Percentiles rank a stretch among this genome's conserved stretches.
phyloP scores from a whole-genome alignment of 2,888 invertebrate genomes.

The Apoda limacodes region DNA sequence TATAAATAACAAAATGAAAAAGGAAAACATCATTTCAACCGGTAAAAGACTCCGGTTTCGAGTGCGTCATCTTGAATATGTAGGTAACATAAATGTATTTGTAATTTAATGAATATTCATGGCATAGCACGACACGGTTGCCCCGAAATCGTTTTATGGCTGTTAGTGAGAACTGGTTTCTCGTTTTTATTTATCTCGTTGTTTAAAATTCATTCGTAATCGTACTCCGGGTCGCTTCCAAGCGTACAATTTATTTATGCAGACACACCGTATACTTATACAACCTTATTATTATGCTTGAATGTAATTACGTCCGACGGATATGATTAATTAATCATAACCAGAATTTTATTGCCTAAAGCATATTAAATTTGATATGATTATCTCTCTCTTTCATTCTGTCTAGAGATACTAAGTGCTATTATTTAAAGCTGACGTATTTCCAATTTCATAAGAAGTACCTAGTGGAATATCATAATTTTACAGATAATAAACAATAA shows the following conservation, averaged over 20 bases:
- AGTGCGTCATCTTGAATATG: constrained; percentile 50
- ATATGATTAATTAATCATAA: constrained; percentile 46
- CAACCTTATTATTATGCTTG: constrained; percentile 39
- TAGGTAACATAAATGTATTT: too few species aligned
- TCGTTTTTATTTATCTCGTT: constrained; percentile 50
- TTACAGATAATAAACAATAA: too few species aligned
- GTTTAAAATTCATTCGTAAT: constrained; percentile 44
- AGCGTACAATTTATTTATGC: constrained; percentile 32
- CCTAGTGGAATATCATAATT: too few species aligned
- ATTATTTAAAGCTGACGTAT: too few species aligned
- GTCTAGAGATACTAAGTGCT: too few species aligned
- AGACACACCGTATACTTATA: constrained; percentile 36
- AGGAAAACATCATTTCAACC: constrained; percentile 31
- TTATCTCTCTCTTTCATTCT: too few species aligned
- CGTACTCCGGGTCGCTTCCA: constrained; percentile 40
- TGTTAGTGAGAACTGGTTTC: constrained; percentile 41
- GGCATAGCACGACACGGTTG: too few species aligned
- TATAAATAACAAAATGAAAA: constrained; percentile 36
- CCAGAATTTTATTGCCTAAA: constrained; percentile 37
- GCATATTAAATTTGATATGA: constrained; percentile 15
- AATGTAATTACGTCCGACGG: constrained; percentile 36
- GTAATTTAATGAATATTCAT: constrained; percentile 59
- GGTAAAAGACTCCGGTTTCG: constrained; percentile 30
- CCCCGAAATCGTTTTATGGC: constrained; percentile 46
- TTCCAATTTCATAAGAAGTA: too few species aligned